Evolutionary conservation across 2,113 vertebrate genomes (phyloP).

Genomic region (Sturnira hondurensis): DNA sequence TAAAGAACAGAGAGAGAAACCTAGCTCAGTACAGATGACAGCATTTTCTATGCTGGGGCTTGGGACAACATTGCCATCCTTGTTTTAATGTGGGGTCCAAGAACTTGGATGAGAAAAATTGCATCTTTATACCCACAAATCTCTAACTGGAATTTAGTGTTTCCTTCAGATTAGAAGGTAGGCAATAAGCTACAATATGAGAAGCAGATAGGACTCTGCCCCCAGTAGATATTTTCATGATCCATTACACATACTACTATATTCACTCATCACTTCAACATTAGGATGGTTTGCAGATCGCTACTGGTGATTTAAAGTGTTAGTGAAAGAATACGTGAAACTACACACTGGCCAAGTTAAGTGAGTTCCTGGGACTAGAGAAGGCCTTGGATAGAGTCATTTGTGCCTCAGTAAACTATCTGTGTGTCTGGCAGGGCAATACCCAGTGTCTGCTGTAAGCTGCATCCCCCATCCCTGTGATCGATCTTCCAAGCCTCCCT

Average conservation of each 20-base stretch:
- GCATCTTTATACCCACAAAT: not conserved
- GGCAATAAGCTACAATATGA: not conserved
- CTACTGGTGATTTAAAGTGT: not conserved
- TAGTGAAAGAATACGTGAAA: not conserved
- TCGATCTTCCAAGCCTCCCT: not conserved
- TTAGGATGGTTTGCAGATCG: not conserved
- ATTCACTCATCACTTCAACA: not conserved
- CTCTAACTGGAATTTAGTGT: not conserved
- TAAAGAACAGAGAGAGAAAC: conserved; percentile 77
- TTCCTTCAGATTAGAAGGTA: not conserved
- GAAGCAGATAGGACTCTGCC: not conserved
- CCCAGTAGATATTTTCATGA: not conserved
- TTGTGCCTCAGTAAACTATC: not conserved
- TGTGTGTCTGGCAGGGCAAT: fast-evolving
- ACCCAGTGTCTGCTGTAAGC: not conserved
- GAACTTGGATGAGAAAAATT: not conserved
- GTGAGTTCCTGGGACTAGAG: not conserved
- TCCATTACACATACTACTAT: not conserved
- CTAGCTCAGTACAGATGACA: conserved; percentile 64
- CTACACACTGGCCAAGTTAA: not conserved
- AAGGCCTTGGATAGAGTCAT: not conserved
- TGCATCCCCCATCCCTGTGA: fast-evolving
- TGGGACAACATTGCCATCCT: fast-evolving
- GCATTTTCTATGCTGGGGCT: not conserved
- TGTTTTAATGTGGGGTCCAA: not conserved